Evolutionary conservation across 2,888 invertebrate genomes (phyloP), one percentile per base, ranked within the genome.

Genomic region (Dexiosoma caninum): DNA sequence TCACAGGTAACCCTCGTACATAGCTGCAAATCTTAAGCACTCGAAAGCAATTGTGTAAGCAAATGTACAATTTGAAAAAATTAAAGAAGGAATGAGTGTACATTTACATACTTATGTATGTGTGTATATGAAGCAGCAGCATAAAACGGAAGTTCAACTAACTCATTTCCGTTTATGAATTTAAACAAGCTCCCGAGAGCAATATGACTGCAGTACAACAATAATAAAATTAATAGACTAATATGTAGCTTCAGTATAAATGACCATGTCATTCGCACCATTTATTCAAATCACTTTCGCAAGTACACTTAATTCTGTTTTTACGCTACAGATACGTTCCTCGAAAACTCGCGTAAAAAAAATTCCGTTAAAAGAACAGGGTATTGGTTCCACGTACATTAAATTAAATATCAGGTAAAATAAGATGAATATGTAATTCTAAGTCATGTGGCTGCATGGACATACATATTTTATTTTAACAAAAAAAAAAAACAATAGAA

Each of bases 61-160:
- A 72, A 74, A 42, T 23, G 19, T 57, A 57, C 27, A 75, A 57
- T 62, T 64, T 72, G 5, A 74, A 66, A 30, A 44, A 74, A 74
- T 67, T 46, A 49, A 66, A 40, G 85, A 84, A 84, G 78, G 77
- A 85, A 86, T 85, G 84, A 84, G 82, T 51, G 30, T 19, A 44
- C 51, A 57, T 21, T 9, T 19, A 44, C 9, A 44, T 14, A 14
- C 27, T n/a, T n/a, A n/a, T n/a, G 37, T 37, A 37, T 12, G 2
- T 2, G 12, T n/a, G 10, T 37, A 10, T n/a, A 3, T n/a, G 12
- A 12, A 64, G 83, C 82, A 78, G 66, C 78, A 83, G 84, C 62
- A 55, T 35, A 85, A 86, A 82, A 82, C 88, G 87, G 87, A 88
- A 87, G 87, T 87, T 87, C 86, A 87, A 88, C 87, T 87, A 87